phyloP scores from a whole-genome alignment of 1,140 invertebrate species.

The Bombus waltoni region DNA sequence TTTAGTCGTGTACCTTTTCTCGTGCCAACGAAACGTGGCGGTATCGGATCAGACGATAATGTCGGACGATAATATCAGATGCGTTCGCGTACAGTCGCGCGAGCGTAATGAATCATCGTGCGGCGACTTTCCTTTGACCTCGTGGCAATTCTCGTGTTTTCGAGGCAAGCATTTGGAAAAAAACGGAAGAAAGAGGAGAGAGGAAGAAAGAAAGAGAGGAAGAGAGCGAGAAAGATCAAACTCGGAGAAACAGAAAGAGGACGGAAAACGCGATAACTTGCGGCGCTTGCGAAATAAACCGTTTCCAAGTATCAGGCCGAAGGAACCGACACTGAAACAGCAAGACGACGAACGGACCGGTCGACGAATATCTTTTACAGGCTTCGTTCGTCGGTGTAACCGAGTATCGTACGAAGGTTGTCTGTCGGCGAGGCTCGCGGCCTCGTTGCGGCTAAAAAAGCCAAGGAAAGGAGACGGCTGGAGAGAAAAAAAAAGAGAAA shows the following conservation, averaged over 20 bases:
- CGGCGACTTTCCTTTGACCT: background rate
- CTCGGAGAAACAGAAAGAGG: background rate
- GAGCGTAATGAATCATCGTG: background rate
- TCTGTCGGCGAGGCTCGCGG: conserved; percentile 76
- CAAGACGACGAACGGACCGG: conserved; percentile 55
- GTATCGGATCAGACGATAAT: background rate
- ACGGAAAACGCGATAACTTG: background rate
- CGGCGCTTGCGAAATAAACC: background rate
- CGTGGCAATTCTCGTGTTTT: background rate
- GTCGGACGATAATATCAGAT: background rate
- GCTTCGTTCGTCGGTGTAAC: conserved; percentile 68
- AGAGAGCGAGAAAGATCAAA: background rate
- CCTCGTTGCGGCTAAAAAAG: conserved; percentile 74
- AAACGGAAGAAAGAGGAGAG: background rate
- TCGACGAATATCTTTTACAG: conserved; percentile 66
- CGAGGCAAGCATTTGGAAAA: no score
- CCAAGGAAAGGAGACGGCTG: conserved; percentile 67
- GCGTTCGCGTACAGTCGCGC: background rate
- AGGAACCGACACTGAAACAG: conserved; percentile 50
- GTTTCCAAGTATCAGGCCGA: conserved; percentile 1
- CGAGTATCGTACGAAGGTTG: conserved; percentile 78
- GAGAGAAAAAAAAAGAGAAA: conserved; percentile 60
- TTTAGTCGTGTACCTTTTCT: background rate
- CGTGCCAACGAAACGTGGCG: background rate
- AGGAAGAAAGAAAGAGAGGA: background rate